Percentiles rank a stretch among this genome's conserved stretches.
phyloP scores from a whole-genome alignment of 1,140 invertebrate genomes.

The Chymomyza costata region DNA sequence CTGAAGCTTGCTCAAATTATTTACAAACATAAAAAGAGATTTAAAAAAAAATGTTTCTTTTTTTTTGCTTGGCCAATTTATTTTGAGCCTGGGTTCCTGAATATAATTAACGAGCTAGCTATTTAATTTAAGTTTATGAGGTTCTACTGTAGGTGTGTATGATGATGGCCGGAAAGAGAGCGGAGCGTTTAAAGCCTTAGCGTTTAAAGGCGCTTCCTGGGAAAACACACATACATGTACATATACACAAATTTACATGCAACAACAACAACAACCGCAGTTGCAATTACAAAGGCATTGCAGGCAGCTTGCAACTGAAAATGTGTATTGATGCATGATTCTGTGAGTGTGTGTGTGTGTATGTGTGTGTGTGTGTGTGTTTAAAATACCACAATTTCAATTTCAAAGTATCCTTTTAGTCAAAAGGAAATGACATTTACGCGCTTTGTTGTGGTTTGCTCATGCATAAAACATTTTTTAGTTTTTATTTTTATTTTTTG shows the following conservation, averaged over 20 bases:
- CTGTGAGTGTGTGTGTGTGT: conserved; percentile 1
- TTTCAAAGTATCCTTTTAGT: conserved; percentile 74
- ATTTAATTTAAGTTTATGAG: too few relatives aligned
- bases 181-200: conserved; percentile 5
- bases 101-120: too few relatives aligned
- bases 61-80: too few relatives aligned
- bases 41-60: too few relatives aligned
- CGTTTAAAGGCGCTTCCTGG: conserved; percentile 7
- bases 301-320: conserved; percentile 16
- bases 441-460: conserved; percentile 69
- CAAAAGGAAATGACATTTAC: conserved; percentile 72
- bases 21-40: too few relatives aligned
- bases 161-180: too few relatives aligned
- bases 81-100: too few relatives aligned
- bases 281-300: conserved; percentile 24
- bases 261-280: too few relatives aligned
- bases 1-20: too few relatives aligned
- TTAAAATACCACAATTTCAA: conserved; percentile 68
- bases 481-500: conserved; percentile 41
- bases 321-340: neutral
- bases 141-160: too few relatives aligned
- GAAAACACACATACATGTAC: neutral
- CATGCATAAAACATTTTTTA: conserved; percentile 73
- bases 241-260: too few relatives aligned
- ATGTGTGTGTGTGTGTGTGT: conserved; percentile 25